phyloP scores from a whole-genome alignment of 2,113 vertebrate genomes.

The Acinonyx jubatus region DNA sequence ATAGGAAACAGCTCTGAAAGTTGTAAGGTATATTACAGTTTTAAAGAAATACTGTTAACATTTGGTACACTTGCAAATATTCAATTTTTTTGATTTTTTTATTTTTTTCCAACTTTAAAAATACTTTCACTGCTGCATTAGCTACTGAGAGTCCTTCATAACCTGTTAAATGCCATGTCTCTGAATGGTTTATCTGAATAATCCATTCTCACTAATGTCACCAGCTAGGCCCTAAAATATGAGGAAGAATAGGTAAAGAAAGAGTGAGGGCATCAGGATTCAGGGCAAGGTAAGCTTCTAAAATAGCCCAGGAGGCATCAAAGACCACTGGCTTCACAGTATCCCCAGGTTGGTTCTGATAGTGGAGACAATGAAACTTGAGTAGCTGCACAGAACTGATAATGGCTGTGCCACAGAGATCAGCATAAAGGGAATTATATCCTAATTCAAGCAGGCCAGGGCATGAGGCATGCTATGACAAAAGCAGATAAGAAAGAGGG shows the following conservation, averaged over 20 bases:
- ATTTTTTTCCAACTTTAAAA: neutral
- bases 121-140: neutral
- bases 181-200: neutral
- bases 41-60: neutral
- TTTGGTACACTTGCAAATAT: neutral
- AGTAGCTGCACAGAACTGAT: neutral
- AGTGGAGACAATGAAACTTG: neutral
- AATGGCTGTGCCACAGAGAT: neutral
- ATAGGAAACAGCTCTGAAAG: neutral
- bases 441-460: neutral
- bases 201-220: neutral
- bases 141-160: neutral
- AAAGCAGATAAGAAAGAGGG: neutral
- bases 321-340: neutral
- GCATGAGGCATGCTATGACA: neutral
- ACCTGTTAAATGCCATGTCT: neutral
- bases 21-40: neutral
- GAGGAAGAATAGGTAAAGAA: neutral
- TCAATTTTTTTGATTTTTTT: neutral
- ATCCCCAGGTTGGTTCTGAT: neutral
- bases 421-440: neutral
- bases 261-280: neutral
- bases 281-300: neutral
- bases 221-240: neutral
- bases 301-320: neutral